Conservation (phyloP, 2,797 vertebrate genomes). For the Rhinogobio ventralis region DNA sequence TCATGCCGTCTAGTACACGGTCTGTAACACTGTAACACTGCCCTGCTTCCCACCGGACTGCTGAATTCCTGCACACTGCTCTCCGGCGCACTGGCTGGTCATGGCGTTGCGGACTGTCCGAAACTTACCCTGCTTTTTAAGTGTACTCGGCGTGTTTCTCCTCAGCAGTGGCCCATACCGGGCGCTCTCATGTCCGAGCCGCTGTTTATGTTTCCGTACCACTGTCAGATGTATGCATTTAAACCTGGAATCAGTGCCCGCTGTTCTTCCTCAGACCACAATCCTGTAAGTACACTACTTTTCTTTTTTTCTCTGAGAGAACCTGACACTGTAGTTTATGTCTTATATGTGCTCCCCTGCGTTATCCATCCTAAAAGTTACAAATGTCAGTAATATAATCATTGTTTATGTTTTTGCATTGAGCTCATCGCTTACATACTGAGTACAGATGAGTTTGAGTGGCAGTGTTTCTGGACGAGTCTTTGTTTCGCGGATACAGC, state of each 20-base stretch:
- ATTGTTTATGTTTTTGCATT: neutral
- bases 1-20: slow-evolving; percentile 28
- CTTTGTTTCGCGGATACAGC: slow-evolving; percentile 25
- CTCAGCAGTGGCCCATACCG: slow-evolving; percentile 68
- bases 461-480: neutral
- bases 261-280: slow-evolving; percentile 88
- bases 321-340: neutral
- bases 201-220: slow-evolving; percentile 94
- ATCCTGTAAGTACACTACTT: slow-evolving; percentile 89
- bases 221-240: slow-evolving; percentile 98
- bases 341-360: neutral
- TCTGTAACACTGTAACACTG: slow-evolving; percentile 63
- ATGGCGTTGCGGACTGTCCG: slow-evolving; percentile 80
- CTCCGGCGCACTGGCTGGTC: slow-evolving; percentile 71
- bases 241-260: slow-evolving; percentile 89
- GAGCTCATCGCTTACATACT: neutral
- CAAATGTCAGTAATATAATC: neutral
- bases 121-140: slow-evolving; percentile 69
- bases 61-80: slow-evolving; percentile 58
- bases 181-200: slow-evolving; percentile 85
- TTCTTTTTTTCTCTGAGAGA: slow-evolving; percentile 49
- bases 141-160: slow-evolving; percentile 69
- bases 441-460: neutral
- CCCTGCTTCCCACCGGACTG: slow-evolving; percentile 54
- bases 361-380: neutral